These are phyloP conservation scores for Coturnix japonica DNA, from an alignment of 2,113 vertebrate species.

Conservation along the genomic window DNA sequence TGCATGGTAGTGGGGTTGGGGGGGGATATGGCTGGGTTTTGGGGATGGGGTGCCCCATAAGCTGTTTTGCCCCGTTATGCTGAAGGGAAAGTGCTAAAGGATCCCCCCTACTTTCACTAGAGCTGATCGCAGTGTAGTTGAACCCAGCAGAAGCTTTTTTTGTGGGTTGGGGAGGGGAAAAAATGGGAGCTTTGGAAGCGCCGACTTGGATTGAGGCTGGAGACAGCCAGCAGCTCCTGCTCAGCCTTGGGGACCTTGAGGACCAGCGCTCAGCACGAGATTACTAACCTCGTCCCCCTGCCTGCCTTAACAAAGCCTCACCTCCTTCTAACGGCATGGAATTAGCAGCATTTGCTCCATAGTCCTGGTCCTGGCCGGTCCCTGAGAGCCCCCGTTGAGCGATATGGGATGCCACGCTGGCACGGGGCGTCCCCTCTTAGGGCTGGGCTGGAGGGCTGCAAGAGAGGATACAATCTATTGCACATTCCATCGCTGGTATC, in stretches of 20 bases:
- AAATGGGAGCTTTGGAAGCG: not conserved
- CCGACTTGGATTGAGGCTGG: not conserved
- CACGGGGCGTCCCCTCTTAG: not conserved
- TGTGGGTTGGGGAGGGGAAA: no score
- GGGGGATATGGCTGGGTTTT: not conserved
- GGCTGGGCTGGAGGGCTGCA: not conserved
- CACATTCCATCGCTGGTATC: not conserved
- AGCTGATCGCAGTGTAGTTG: not conserved
- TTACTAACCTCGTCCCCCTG: not conserved
- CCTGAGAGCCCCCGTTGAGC: rapidly evolving
- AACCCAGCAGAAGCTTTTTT: not conserved
- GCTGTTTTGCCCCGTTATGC: not conserved
- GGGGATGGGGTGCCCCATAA: not conserved
- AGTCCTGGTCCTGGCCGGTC: not conserved
- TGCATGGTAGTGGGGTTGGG: no score
- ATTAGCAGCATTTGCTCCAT: not conserved
- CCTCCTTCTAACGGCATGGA: not conserved
- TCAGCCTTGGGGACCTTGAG: conserved; percentile 54
- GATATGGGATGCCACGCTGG: conserved; percentile 28
- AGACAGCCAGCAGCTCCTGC: not conserved
- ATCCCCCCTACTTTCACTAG: not conserved
- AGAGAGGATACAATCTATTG: not conserved
- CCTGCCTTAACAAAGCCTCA: not conserved
- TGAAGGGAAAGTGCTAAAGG: not conserved
- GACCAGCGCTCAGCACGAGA: not conserved